A percentile compares a stretch with the other conserved stretches of the same genome.
These are phyloP conservation scores for Apodemia zela DNA, from an alignment of 2,888 invertebrate genomes.

Conservation along the genomic window DNA sequence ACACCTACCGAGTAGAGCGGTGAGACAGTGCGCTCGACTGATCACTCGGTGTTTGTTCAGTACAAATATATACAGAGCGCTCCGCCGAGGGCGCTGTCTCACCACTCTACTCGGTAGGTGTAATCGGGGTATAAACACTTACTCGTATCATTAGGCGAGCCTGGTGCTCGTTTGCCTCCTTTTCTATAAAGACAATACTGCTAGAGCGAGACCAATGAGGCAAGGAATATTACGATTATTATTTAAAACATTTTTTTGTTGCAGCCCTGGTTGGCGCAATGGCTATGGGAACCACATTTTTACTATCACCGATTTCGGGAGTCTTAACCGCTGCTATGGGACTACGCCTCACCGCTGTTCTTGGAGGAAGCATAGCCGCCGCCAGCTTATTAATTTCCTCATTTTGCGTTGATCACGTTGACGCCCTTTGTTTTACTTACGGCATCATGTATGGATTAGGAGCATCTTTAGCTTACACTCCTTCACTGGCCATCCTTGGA, in stretches of 20 bases:
- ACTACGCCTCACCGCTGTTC: conserved; percentile 89
- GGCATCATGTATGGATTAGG: conserved; percentile 94
- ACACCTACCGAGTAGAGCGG: too few species aligned
- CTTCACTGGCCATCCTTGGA: conserved; percentile 94
- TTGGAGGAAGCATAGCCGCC: conserved; percentile 90
- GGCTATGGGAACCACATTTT: conserved; percentile 93
- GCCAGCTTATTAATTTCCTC: conserved; percentile 90
- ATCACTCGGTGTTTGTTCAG: too few species aligned
- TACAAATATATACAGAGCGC: too few species aligned
- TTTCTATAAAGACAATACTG: too few species aligned
- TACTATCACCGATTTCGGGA: conserved; percentile 92
- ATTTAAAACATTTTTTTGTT: conserved; percentile 54
- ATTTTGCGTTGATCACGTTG: conserved; percentile 84
- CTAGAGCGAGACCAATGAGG: too few species aligned
- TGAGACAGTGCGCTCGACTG: too few species aligned
- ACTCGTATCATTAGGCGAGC: too few species aligned
- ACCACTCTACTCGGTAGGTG: too few species aligned
- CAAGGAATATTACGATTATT: background rate
- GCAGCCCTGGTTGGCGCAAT: conserved; percentile 94
- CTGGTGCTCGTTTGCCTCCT: too few species aligned
- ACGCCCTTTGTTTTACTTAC: conserved; percentile 90
- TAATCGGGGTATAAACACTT: too few species aligned
- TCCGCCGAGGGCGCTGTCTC: too few species aligned
- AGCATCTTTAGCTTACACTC: conserved; percentile 94
- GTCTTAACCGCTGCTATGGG: conserved; percentile 92